Evolutionary conservation across 2,797 vertebrate species (phyloP), one percentile per base, ranked within the genome.

Genomic region (Sebastes trivittatus): DNA sequence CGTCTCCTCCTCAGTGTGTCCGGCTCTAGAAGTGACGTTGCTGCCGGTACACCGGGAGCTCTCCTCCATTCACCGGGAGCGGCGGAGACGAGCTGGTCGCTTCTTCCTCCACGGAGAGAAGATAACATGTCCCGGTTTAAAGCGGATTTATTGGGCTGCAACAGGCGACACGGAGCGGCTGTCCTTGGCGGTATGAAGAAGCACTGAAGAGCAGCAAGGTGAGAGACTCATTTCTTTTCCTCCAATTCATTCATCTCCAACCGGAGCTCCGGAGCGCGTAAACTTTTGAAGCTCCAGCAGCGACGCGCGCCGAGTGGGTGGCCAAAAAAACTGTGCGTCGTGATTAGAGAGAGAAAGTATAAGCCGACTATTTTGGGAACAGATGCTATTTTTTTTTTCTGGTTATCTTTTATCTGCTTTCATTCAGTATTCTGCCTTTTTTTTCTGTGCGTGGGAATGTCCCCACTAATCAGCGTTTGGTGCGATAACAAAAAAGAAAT

Each of bases 81-180:
- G 79, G 90, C 88, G 74, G 87, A 90, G 84, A 89, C 83, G n/a
- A 86, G 71, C 86, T 76, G 87, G 87, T 92, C 88, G 84, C 82
- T 72, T 77, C 78, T 63, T 67, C 81, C 78, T 65, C 80, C 80
- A 38, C 36, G 36, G 36, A 38, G 36, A 38, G 36, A 38, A 14
- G 36, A 38, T 14, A 38, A 38, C 36, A 38, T 38, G 94, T 85
- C 93, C 93, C 90, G 92, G 72, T 92, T 94, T 55, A 93, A 93
- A 93, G 81, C 79, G 89, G 89, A 93, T 92, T 84, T 87, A 88
- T 83, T 80, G 52, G 84, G 85, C 77, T 85, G 87, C 88, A 86
- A 77, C 82, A 80, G 84, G 84, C 82, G 72, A 75, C 85, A 54
- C 55, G 75, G 29, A 11, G 66, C 9, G 76, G 52, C 76, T 84